These are phyloP conservation scores for Podargus strigoides DNA, from an alignment of 2,797 vertebrate genomes.

Conservation along the genomic window DNA sequence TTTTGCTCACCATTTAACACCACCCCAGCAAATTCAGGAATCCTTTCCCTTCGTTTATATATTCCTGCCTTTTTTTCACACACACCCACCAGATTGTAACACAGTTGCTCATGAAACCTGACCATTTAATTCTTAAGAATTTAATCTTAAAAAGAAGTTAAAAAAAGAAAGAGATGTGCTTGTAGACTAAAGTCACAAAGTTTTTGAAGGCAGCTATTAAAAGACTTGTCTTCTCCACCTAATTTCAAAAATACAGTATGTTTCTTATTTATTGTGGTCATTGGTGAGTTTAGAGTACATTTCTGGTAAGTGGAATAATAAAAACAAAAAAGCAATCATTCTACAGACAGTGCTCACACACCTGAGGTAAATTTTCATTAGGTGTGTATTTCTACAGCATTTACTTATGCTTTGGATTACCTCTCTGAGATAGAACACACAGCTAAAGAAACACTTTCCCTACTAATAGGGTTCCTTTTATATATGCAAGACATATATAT, in stretches of 20 bases:
- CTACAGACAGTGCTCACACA: accelerated
- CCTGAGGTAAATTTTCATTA: not conserved
- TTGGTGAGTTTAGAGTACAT: not conserved
- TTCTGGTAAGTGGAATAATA: not conserved
- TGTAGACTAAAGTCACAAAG: not conserved
- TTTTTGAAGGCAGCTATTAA: not conserved
- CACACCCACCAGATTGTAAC: not conserved
- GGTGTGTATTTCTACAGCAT: accelerated
- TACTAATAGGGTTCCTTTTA: not conserved
- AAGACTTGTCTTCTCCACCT: not conserved
- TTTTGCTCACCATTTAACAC: not conserved
- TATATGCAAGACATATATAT: not conserved
- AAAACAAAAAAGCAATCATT: not conserved
- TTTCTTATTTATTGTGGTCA: not conserved
- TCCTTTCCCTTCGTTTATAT: not conserved
- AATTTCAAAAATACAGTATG: not conserved
- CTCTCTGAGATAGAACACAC: not conserved
- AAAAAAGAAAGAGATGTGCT: not conserved
- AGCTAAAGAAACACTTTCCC: not conserved
- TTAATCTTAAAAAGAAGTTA: not conserved
- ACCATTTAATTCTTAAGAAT: not conserved
- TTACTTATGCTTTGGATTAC: not conserved
- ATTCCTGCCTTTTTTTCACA: not conserved
- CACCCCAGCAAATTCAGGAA: not conserved
- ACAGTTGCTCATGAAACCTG: not conserved